A percentile compares a stretch with the other conserved stretches of the same genome.
Conservation (phyloP, 1,140 invertebrate genomes). For the Anthonomus grandis region DNA sequence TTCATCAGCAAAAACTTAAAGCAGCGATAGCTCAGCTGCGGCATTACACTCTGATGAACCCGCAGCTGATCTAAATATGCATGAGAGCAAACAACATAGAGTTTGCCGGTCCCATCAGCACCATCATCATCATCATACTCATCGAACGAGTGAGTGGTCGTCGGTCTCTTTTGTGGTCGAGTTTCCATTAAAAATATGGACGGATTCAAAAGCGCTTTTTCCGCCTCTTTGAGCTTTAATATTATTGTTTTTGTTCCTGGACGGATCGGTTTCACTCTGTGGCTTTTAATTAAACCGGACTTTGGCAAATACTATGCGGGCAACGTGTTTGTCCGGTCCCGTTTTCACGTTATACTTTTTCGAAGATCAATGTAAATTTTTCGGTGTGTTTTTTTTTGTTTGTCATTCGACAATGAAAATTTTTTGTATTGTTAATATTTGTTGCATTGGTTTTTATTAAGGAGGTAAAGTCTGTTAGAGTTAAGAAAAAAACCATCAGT, state of each 20-base stretch:
- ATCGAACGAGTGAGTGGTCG: slow-evolving; percentile 12
- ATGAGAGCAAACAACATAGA: slow-evolving; percentile 20
- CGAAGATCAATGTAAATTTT: slow-evolving; percentile 18
- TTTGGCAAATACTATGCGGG: slow-evolving; percentile 15
- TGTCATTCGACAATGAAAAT: too few species aligned
- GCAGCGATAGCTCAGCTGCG: too few species aligned
- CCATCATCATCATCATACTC: too few species aligned
- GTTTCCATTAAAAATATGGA: slow-evolving; percentile 23
- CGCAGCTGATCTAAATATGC: slow-evolving; percentile 13
- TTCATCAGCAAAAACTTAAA: too few species aligned
- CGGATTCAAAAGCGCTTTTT: slow-evolving; percentile 20
- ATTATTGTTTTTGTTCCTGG: slow-evolving; percentile 21
- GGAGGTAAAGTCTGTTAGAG: too few species aligned
- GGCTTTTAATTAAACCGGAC: slow-evolving; percentile 21
- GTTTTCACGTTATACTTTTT: slow-evolving; percentile 5
- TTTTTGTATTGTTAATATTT: too few species aligned
- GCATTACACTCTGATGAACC: slow-evolving; percentile 14
- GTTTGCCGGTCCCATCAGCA: too few species aligned
- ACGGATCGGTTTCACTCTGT: slow-evolving; percentile 14
- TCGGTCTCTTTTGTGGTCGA: slow-evolving; percentile 19
- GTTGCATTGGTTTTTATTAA: too few species aligned
- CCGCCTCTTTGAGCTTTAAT: slow-evolving; percentile 21
- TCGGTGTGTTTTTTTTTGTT: too few species aligned
- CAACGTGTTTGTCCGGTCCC: not conserved
- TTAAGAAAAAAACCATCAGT: too few species aligned